These are phyloP conservation scores for Elysia crispata DNA, from an alignment of 2,888 invertebrate genomes.

Conservation along the genomic window DNA sequence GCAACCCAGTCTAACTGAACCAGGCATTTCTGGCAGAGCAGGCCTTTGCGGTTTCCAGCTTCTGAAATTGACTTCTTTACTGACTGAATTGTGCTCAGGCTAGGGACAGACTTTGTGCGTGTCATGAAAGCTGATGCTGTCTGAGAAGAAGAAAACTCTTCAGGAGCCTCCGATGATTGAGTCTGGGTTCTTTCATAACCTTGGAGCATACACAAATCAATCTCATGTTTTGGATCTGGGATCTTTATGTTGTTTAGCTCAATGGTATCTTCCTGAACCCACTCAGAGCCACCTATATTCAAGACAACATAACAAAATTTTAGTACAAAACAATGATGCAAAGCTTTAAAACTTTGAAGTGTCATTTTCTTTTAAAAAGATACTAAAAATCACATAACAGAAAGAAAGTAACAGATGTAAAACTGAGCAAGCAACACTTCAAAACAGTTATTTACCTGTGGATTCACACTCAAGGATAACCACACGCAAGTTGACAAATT, in stretches of 20 bases:
- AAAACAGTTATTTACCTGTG: slow-evolving; percentile 80
- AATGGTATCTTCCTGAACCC: slow-evolving; percentile 96
- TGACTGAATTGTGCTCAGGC: slow-evolving; percentile 72
- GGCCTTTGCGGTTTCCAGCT: slow-evolving; percentile 60
- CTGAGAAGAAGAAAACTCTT: slow-evolving; percentile 28
- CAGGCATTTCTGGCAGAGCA: slow-evolving; percentile 78
- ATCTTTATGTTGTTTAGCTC: slow-evolving; percentile 94
- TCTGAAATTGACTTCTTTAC: slow-evolving; percentile 61
- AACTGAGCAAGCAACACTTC: too few species aligned
- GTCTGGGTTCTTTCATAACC: slow-evolving; percentile 29
- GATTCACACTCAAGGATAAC: slow-evolving; percentile 99
- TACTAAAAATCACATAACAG: too few species aligned
- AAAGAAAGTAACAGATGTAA: too few species aligned
- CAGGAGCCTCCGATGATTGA: neutral
- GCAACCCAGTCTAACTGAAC: slow-evolving; percentile 99
- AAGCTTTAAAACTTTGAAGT: too few species aligned
- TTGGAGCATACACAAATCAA: slow-evolving; percentile 64
- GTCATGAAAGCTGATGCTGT: slow-evolving; percentile 58
- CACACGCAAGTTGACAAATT: slow-evolving; percentile 80
- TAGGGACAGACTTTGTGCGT: slow-evolving; percentile 71
- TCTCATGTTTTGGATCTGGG: slow-evolving; percentile 74
- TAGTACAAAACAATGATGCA: too few species aligned
- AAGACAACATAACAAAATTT: too few species aligned
- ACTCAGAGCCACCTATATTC: slow-evolving; percentile 85
- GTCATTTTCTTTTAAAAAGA: too few species aligned